These are phyloP conservation scores for Drosophila bifasciata DNA, from an alignment of 1,140 invertebrate genomes.

Conservation along the genomic window DNA sequence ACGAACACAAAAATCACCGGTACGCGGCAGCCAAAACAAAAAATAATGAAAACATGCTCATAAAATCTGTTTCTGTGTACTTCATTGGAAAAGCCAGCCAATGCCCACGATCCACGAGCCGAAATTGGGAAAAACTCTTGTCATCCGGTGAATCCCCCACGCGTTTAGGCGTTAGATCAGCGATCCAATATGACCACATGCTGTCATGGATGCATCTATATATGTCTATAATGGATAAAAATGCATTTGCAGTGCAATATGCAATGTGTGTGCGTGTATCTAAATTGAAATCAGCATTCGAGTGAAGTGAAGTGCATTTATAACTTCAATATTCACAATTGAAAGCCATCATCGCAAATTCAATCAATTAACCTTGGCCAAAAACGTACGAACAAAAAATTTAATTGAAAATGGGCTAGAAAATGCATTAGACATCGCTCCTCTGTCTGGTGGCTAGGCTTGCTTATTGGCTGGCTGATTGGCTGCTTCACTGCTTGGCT, in stretches of 20 bases:
- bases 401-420: slow-evolving; percentile 74
- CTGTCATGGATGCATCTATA: neutral
- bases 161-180: neutral
- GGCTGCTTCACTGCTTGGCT: slow-evolving; percentile 25
- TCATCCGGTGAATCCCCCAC: slow-evolving; percentile 48
- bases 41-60: slow-evolving; percentile 47
- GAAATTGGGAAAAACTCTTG: slow-evolving; percentile 34
- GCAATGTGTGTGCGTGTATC: slow-evolving; percentile 47
- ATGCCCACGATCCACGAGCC: slow-evolving; percentile 30
- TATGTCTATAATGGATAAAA: slow-evolving; percentile 26
- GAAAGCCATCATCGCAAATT: slow-evolving; percentile 55
- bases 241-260: slow-evolving; percentile 44
- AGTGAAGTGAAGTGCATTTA: slow-evolving; percentile 65
- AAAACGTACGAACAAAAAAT: slow-evolving; percentile 63
- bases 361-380: slow-evolving; percentile 70
- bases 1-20: slow-evolving; percentile 42
- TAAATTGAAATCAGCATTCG: slow-evolving; percentile 75
- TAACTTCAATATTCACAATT: slow-evolving; percentile 71
- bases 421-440: slow-evolving; percentile 67
- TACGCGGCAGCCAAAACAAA: slow-evolving; percentile 38
- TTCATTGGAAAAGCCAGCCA: slow-evolving; percentile 54
- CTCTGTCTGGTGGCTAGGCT: slow-evolving; percentile 56
- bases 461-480: slow-evolving; percentile 44
- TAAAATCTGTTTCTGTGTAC: slow-evolving; percentile 44
- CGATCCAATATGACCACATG: slow-evolving; percentile 13